Base-by-base conservation (phyloP, 2,113 vertebrate species). In the Mobula hypostoma region DNA sequence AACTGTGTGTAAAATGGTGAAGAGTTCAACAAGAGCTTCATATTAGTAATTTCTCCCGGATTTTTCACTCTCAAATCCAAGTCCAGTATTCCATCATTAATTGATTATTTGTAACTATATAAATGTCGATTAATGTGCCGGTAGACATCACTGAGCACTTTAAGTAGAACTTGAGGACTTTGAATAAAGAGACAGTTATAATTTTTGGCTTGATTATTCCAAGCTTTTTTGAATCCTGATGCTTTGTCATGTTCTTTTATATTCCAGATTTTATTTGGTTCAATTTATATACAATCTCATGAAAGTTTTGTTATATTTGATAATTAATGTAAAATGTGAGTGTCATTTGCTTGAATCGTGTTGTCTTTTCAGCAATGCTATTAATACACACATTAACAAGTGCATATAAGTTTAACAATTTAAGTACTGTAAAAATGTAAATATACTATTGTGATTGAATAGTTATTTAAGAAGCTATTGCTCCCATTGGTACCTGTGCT, bases 131-230 rank as follows among this genome's bases (percentile, higher is more conserved):
- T 76, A 93, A 93, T 56, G 9, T 76, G 68, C 36, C 56, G 70
- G 7, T 63, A 76, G 91, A 93, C 36, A 93, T 56, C 91, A 93
- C 91, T 74, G 68, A 93, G 91, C 91, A 93, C 91, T 93, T 93
- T 93, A 72, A 76, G 11, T 56, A 14, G 68, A 93, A 56, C 68
- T 15, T 74, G 32, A 93, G 70, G 85, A 90, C 15, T 66, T 90
- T 90, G n/a, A 15, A 66, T 29, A n/a, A 88, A 88, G 29, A 90
- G 63, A 24, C 32, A 40, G 36, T 76, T 93, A 19, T 56, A 40
- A 27, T 93, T 74, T 36, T 93, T 93, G 91, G 91, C 91, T 93
- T 93, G 70, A 93, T 93, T 93, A 56, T 93, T 93, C 91, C 91
- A 93, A 93, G 91, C 70, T 70, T 74, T 76, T 76, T 36, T 72